These are phyloP conservation scores for Branchellion lobata DNA, from an alignment of 2,888 invertebrate genomes.

Conservation along the genomic window DNA sequence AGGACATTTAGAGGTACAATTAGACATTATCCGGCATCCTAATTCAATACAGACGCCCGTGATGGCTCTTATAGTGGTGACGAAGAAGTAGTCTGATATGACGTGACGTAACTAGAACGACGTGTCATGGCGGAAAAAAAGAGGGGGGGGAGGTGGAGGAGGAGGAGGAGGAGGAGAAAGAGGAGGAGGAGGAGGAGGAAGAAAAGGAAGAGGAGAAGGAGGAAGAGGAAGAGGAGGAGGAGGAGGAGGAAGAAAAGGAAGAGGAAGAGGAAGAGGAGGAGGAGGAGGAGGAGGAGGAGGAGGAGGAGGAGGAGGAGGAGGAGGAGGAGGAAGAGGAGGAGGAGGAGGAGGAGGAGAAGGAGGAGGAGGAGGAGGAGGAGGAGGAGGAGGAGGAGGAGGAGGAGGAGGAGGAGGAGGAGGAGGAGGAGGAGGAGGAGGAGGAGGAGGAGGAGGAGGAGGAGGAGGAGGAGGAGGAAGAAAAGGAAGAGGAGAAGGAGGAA, in stretches of 20 bases:
- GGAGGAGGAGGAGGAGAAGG: not conserved
- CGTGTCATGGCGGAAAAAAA: no score
- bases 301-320: slow-evolving; percentile 23
- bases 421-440: not conserved
- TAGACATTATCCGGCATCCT: no score
- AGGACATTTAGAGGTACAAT: no score
- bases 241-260: slow-evolving; percentile 38
- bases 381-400: not conserved
- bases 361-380: not conserved
- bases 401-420: not conserved
- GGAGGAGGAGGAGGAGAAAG: not conserved
- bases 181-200: slow-evolving; percentile 15
- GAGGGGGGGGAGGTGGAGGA: not conserved
- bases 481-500: not conserved
- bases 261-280: slow-evolving; percentile 13
- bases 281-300: slow-evolving; percentile 7
- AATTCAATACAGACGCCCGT: no score
- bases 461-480: slow-evolving; percentile 20
- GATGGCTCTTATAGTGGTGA: no score
- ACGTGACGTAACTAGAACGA: no score
- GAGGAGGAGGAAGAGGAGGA: not conserved
- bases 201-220: slow-evolving; percentile 38
- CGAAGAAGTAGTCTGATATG: no score
- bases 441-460: not conserved
- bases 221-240: not conserved